Base-by-base conservation (phyloP, 2,888 invertebrate genomes). In the Cremastinae sp. region DNA sequence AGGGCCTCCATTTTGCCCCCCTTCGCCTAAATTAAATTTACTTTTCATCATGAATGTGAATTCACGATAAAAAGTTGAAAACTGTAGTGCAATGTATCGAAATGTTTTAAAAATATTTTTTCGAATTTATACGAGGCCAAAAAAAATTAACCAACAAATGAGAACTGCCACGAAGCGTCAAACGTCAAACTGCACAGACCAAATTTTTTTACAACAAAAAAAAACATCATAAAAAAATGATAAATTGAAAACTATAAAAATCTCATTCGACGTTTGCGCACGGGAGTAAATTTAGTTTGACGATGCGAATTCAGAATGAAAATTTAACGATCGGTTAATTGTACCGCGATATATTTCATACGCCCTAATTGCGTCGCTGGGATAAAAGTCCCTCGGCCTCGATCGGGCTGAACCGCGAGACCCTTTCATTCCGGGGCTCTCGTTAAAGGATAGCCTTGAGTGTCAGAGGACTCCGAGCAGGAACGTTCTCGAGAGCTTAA, bases 371-470 rank as follows among this genome's bases (percentile, higher is more conserved):
- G 68, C 56, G 39, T 22, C 10, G 18, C 35, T 22, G 56, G 10
- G 4, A 20, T 35, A 20, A 56, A 35, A 41, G 10, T 66, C 8
- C n/a, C 14, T 16, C 22, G 20, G 47, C 47, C 68, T 37, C 22
- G 58, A 58, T 68, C 14, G 14, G 58, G 39, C 47, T 10, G 28
- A 49, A 5, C n/a, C 47, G 16, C 37, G 35, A 14, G 47, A 12
- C 58, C 41, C 39, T 51, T 68, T 4, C 16, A n/a, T 12, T 12
- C 20, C 39, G n/a, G 37, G 28, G 0, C 47, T 64, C 64, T 68
- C 62, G 75, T 64, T 72, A 59, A 64, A 65, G 68, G 71, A 72
- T 56, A 14, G 66, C 72, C 58, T 64, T 14, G 68, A 75, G 72
- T 59, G 47, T 28, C 41, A 41, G 9, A 43, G 43, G 37, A 43